Evolutionary conservation across 2,888 invertebrate species (phyloP).

Genomic region (Tachina lurida): DNA sequence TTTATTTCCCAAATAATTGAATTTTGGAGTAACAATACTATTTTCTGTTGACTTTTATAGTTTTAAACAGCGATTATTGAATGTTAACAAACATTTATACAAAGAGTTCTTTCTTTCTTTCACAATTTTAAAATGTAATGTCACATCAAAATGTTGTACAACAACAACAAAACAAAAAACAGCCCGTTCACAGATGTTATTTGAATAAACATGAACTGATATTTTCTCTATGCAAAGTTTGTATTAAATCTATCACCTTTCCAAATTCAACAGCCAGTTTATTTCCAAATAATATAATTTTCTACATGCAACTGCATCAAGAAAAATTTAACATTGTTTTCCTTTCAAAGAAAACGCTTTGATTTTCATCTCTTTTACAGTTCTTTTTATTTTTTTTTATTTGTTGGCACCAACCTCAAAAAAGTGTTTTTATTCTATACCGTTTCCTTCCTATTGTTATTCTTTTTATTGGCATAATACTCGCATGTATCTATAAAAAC

Average conservation of each 20-base stretch:
- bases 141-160: too few relatives aligned
- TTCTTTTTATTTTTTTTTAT: neutral
- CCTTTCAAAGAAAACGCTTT: conserved; percentile 2
- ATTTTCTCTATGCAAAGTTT: neutral
- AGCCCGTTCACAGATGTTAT: too few relatives aligned
- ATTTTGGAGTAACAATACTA: too few relatives aligned
- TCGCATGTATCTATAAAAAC: conserved; percentile 3
- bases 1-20: too few relatives aligned
- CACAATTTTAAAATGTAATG: too few relatives aligned
- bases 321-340: neutral
- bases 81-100: too few relatives aligned
- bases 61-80: too few relatives aligned
- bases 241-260: neutral
- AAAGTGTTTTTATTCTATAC: conserved; percentile 5
- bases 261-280: neutral
- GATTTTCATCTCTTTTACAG: neutral
- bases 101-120: too few relatives aligned
- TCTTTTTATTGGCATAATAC: conserved; percentile 4
- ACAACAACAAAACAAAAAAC: too few relatives aligned
- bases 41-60: too few relatives aligned
- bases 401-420: conserved; percentile 8
- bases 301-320: neutral
- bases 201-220: neutral
- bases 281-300: neutral
- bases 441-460: neutral